Evolutionary conservation across 1,140 invertebrate species (phyloP), one percentile per base, ranked within the genome.

Genomic region (Drosophila eugracilis): DNA sequence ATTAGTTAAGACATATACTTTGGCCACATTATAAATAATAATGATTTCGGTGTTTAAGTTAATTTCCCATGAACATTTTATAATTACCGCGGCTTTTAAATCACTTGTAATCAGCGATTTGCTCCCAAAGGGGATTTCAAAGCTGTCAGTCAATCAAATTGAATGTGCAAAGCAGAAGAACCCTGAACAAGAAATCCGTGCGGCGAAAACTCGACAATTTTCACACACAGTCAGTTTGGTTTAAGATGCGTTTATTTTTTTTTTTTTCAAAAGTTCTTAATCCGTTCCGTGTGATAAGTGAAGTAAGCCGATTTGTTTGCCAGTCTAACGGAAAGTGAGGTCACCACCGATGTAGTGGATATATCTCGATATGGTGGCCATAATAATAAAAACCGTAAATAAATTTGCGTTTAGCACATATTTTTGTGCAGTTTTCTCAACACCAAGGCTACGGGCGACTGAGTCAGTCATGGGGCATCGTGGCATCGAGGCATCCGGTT

Each of bases 351-450:
- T n/a, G n/a, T n/a, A n/a, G n/a, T n/a, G n/a, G n/a, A n/a, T n/a
- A n/a, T n/a, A n/a, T 53, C 63, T 76, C 36, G 45, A 66, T 85
- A 47, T 52, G 49, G 53, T 36, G 71, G 58, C 22, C 63, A 78
- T 75, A 55, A 76, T 75, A 55, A 76, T 69, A 55, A 63, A 77
- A 42, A 58, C 36, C 66, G 67, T 62, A 81, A 81, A 81, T 83
- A 83, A 69, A 65, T 84, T 80, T 58, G 58, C 77, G 69, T 75
- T 85, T 86, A 85, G 57, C 80, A 85, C 81, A 85, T 84, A 67
- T 67, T 72, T 80, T 32, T 57, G 53, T 63, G 28, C 41, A 52
- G 47, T 67, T 65, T 53, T 54, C 34, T 59, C 37, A 49, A 15
- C n/a, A n/a, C 44, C 73, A 81, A 86, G 81, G 81, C 47, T 49